Evolutionary conservation across 2,113 vertebrate genomes (phyloP), one percentile per base, ranked within the genome.

Genomic region (Rana temporaria): DNA sequence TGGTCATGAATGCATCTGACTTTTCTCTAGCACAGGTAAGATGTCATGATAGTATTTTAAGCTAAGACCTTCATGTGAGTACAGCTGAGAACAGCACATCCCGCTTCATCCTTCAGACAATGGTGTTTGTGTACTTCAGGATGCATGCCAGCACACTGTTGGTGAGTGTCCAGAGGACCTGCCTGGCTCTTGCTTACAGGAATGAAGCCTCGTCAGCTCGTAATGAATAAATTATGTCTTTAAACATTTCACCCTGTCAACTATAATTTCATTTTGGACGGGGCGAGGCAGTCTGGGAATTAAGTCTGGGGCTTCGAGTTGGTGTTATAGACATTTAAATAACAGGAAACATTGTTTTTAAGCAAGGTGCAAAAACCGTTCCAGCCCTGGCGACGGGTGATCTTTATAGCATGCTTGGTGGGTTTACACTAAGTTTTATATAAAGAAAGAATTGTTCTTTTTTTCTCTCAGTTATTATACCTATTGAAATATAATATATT

Each of bases 181-280:
- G 81, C 81, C 81, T 82, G 81, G 81, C 81, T 82, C 63, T 82
- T 34, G 30, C 81, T 82, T 76, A 66, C 63, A 82, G 72, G 81
- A 76, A 76, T 82, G 81, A 82, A 68, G 81, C 81, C 81, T 76
- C 81, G 81, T 82, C 81, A 76, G 81, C 64, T 75, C 59, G 71
- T 82, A 82, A 82, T 82, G 81, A 82, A 82, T 82, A 82, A 82
- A 82, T 76, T 82, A 82, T 82, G 81, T 82, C 73, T 82, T 82
- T 76, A 82, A 82, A 82, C 81, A 82, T 82, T 82, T 82, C 81
- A 76, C 81, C 81, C 81, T 82, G 81, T 82, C 81, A 63, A 76
- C 81, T 82, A 82, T 82, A 82, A 82, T 82, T 82, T 82, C 81
- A 68, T 82, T 82, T 82, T 82, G 81, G 81, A 76, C 72, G 22